Conservation (phyloP, 2,888 invertebrate genomes). For the Punctoribates punctum region DNA sequence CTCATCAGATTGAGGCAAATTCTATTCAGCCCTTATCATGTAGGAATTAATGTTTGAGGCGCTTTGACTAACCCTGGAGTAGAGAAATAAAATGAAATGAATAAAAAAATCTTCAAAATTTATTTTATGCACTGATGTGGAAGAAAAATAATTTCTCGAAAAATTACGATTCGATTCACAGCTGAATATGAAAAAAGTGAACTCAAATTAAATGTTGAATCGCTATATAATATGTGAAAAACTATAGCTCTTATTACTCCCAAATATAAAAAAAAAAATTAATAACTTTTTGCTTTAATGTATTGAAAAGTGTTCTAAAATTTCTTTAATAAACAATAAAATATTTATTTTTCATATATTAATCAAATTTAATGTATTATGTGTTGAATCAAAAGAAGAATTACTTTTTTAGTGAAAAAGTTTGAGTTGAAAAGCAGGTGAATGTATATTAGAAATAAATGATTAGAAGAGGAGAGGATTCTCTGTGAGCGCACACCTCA, state of each 20-base stretch:
- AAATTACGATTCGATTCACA: conserved; percentile 1
- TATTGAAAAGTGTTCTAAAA: neutral
- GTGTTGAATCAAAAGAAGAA: neutral
- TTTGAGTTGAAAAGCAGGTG: neutral
- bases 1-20: no score
- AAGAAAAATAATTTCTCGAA: conserved; percentile 7
- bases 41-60: no score
- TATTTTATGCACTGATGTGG: conserved; percentile 6
- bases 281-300: neutral
- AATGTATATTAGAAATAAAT: no score
- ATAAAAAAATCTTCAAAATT: neutral
- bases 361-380: neutral
- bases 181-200: conserved; percentile 4
- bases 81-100: conserved; percentile 8
- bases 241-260: neutral
- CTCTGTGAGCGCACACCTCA: neutral
- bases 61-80: no score
- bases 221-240: neutral
- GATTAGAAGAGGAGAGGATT: no score
- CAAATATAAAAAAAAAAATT: neutral
- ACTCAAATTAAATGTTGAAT: neutral
- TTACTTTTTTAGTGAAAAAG: neutral
- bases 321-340: neutral
- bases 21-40: no score
- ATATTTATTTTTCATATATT: neutral